A percentile compares a stretch with the other conserved stretches of the same genome.
phyloP scores from a whole-genome alignment of 1,140 invertebrate genomes.

The Asbolus verrucosus region DNA sequence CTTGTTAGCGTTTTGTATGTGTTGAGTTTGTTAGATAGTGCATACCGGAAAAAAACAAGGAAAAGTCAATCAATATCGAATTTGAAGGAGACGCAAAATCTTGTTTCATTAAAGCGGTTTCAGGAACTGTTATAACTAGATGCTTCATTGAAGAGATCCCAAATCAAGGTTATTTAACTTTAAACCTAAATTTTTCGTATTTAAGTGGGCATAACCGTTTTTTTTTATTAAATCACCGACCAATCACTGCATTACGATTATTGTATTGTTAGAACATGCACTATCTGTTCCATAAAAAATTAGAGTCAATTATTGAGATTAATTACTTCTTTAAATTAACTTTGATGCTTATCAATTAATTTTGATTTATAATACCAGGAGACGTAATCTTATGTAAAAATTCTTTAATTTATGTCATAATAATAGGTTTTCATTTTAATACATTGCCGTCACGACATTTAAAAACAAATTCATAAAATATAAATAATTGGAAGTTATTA shows the following conservation, averaged over 20 bases:
- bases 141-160: not conserved
- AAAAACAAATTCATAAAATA: slow-evolving; percentile 4
- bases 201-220: not conserved
- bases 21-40: not conserved
- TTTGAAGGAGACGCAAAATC: not conserved
- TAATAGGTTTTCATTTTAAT: not conserved
- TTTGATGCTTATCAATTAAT: slow-evolving; percentile 5
- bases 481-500: not conserved
- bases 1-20: slow-evolving; percentile 2
- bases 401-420: not conserved
- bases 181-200: not conserved
- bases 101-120: not conserved
- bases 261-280: too few species aligned
- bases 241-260: too few species aligned
- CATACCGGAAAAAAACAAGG: not conserved
- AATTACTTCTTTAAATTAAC: not conserved
- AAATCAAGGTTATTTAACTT: not conserved
- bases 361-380: not conserved
- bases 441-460: not conserved
- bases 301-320: not conserved
- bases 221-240: too few species aligned
- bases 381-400: not conserved
- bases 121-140: not conserved
- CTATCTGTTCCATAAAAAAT: too few species aligned
- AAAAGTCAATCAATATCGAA: not conserved